These are phyloP conservation scores for Eurytoma californica DNA, from an alignment of 2,888 invertebrate species.

Conservation along the genomic window DNA sequence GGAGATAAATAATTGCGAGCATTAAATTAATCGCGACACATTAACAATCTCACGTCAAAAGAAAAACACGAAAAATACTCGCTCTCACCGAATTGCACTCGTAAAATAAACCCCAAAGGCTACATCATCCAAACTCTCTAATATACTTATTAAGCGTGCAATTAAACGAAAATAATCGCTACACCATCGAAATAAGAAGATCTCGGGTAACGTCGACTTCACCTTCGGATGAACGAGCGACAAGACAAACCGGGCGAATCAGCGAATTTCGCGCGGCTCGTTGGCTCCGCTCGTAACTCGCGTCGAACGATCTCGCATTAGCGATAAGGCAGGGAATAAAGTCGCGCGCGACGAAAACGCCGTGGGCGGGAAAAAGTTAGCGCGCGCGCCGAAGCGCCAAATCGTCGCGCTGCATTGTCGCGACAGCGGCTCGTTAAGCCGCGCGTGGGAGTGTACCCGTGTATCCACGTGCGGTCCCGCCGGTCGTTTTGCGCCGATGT, in stretches of 20 bases:
- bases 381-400: conserved; percentile 5
- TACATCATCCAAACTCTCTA: too few relatives aligned
- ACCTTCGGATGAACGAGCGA: neutral
- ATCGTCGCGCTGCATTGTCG: conserved; percentile 29
- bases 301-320: conserved; percentile 44
- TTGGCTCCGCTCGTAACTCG: conserved; percentile 35
- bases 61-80: too few relatives aligned
- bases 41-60: neutral
- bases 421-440: conserved; percentile 59
- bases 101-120: too few relatives aligned
- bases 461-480: conserved; percentile 54
- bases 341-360: conserved; percentile 27
- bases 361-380: conserved; percentile 8
- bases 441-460: conserved; percentile 59
- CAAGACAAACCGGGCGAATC: neutral
- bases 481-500: neutral
- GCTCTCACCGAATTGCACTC: too few relatives aligned
- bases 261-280: conserved; percentile 27
- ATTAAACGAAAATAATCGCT: too few relatives aligned
- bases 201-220: neutral
- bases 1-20: neutral
- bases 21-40: neutral
- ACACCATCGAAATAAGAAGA: too few relatives aligned
- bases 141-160: too few relatives aligned
- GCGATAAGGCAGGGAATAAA: conserved; percentile 42